Evolutionary conservation across 2,797 vertebrate species (phyloP), one percentile per base, ranked within the genome.

Genomic region (Anguilla marmorata): DNA sequence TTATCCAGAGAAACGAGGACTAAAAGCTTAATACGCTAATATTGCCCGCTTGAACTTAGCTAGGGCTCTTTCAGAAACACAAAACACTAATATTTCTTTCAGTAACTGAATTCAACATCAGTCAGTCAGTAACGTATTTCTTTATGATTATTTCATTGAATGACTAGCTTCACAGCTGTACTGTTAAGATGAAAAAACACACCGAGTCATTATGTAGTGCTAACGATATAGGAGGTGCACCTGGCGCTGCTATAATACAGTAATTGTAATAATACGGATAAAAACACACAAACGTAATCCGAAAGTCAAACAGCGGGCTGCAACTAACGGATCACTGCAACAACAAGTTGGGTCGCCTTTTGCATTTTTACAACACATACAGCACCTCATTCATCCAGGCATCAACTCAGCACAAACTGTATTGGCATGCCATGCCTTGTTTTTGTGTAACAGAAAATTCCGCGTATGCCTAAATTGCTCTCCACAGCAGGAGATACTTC

Each of bases 301-400:
- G 41, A 24, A 50, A 82, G 24, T 19, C 41, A 50, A 82, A n/a
- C 19, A n/a, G 21, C 72, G 9, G 9, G 30, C 72, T 48, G 21
- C 74, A 79, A 79, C 41, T 48, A n/a, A 80, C 37, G 74, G 41
- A n/a, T 82, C 21, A 82, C 41, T 82, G 79, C 41, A 82, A 82
- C 41, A 82, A 48, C 79, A 82, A 82, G 79, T 82, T 48, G 21
- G 50, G 79, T 24, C n/a, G 19, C 21, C 41, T 24, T 24, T 24
- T 50, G 41, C 9, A 19, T 48, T 50, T 74, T 79, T 24, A 19
- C 37, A 7, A n/a, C 48, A 50, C 37, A 45, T 9, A 48, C 45
- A 82, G 45, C 7, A 48, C 8, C 16, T 41, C 45, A 24, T 82
- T 48, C 8, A 82, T n/a, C 8, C 45, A 9, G 41, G 19, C 21